These are phyloP conservation scores for Spodoptera littoralis DNA, from an alignment of 2,888 invertebrate species.

Conservation along the genomic window DNA sequence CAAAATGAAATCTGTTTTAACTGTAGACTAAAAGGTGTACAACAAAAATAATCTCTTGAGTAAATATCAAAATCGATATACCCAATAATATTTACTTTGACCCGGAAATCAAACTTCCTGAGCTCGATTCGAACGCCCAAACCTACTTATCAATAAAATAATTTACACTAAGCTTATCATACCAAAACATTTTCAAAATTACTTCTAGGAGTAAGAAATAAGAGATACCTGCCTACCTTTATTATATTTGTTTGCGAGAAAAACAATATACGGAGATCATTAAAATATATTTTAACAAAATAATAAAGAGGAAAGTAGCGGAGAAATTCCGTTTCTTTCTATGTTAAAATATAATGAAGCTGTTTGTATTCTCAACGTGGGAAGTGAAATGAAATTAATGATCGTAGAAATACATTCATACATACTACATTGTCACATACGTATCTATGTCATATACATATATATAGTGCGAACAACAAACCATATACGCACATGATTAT, in stretches of 20 bases:
- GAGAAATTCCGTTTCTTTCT: slow-evolving; percentile 9
- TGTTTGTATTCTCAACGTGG: slow-evolving; percentile 23
- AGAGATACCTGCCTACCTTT: slow-evolving; percentile 31
- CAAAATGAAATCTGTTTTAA: no score
- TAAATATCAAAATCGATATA: no score
- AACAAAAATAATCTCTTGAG: no score
- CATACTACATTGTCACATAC: no score
- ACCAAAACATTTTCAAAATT: slow-evolving; percentile 21
- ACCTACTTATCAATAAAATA: no score
- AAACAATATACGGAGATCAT: slow-evolving; percentile 40
- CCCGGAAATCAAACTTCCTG: no score
- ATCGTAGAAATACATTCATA: neutral
- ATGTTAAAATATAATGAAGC: slow-evolving; percentile 22
- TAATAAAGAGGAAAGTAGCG: slow-evolving; percentile 33
- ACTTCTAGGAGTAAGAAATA: slow-evolving; percentile 48
- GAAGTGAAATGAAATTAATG: slow-evolving; percentile 9
- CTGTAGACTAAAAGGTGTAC: no score
- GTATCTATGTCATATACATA: no score
- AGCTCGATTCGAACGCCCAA: no score
- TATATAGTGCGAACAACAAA: no score
- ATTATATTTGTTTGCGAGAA: slow-evolving; percentile 43
- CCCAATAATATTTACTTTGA: no score
- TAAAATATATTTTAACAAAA: slow-evolving; percentile 46
- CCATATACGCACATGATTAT: no score
- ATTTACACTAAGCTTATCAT: neutral